These are phyloP conservation scores for Girardia tigrina DNA, from an alignment of 2,888 invertebrate genomes.

Conservation along the genomic window DNA sequence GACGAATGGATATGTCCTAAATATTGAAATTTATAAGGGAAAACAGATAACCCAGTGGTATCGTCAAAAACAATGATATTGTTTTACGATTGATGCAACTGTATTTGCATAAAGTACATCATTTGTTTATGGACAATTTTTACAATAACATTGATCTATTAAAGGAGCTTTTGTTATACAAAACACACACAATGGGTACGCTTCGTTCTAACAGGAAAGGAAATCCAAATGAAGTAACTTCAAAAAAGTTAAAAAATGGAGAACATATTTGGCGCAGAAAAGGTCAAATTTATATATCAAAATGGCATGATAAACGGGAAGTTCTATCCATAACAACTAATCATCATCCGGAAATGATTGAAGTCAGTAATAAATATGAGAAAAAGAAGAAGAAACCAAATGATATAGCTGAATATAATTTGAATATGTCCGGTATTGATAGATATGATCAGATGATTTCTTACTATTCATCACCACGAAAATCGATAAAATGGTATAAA, in stretches of 20 bases:
- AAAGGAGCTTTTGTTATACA: neutral
- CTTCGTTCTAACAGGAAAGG: conserved; percentile 31
- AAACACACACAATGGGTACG: conserved; percentile 28
- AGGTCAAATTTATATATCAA: conserved; percentile 32
- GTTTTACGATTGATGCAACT: neutral
- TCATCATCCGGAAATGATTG: conserved; percentile 36
- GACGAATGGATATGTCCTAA: neutral
- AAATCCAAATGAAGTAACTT: conserved; percentile 36
- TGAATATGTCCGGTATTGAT: conserved; percentile 37
- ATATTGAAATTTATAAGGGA: neutral
- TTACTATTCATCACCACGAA: conserved; percentile 36
- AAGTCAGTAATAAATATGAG: conserved; percentile 31
- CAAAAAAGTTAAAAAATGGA: conserved; percentile 36
- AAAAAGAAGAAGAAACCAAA: conserved; percentile 34
- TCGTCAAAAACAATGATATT: neutral
- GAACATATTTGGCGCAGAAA: conserved; percentile 34
- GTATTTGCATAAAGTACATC: neutral
- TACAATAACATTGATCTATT: neutral
- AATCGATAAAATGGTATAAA: conserved; percentile 31
- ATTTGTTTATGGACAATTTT: neutral
- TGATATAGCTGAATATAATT: conserved; percentile 36
- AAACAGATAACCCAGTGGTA: neutral
- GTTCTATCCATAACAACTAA: conserved; percentile 36
- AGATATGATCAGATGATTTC: conserved; percentile 38
- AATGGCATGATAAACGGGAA: conserved; percentile 37